Evolutionary conservation across 2,113 vertebrate genomes (phyloP), one percentile per base, ranked within the genome.

Genomic region (Atherinomorus stipes): DNA sequence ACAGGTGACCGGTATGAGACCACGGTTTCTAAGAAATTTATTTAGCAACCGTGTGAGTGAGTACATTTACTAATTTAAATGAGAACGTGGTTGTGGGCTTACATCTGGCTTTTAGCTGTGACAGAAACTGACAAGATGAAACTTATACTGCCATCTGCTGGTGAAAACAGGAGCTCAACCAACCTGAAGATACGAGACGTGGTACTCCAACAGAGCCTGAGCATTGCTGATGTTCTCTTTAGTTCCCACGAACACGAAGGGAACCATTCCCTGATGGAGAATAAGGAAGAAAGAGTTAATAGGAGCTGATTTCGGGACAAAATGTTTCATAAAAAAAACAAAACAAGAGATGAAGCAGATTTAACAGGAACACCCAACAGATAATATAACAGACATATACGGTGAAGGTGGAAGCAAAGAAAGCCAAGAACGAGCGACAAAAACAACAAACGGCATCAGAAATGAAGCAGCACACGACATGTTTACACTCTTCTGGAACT

Each of bases 201-300:
- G 96, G 91, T 98, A 98, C 40, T 98, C 96, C 89, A 98, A 67
- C 28, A 98, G 94, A 2, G 96, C 96, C 90, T 96, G 96, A 4
- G 96, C 96, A 3, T 97, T 98, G 87, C 96, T 96, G 87, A 98
- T 97, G 82, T 96, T 98, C 90, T 98, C 96, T 82, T 96, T 96
- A 2, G 96, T 98, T 25, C 96, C 96, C 59, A 98, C 96, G 59
- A 98, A 98, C 50, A 97, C 95, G 60, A 98, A 98, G 1, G 96
- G 96, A 71, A 98, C 96, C 96, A 96, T 94, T 11, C 96, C 96
- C 96, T 98, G 78, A 47, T 34, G 6, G 52, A 60, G 67, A 12
- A 79, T 19, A 85, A 5, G 83, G 57, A 23, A 23, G 10, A 37
- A 31, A 8, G 44, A 59, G 51, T 42, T 28, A 59, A 53, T n/a